Percentiles rank a stretch among this genome's conserved stretches.
These are phyloP conservation scores for Metopia argyrocephala DNA, from an alignment of 2,888 invertebrate species.

Conservation along the genomic window DNA sequence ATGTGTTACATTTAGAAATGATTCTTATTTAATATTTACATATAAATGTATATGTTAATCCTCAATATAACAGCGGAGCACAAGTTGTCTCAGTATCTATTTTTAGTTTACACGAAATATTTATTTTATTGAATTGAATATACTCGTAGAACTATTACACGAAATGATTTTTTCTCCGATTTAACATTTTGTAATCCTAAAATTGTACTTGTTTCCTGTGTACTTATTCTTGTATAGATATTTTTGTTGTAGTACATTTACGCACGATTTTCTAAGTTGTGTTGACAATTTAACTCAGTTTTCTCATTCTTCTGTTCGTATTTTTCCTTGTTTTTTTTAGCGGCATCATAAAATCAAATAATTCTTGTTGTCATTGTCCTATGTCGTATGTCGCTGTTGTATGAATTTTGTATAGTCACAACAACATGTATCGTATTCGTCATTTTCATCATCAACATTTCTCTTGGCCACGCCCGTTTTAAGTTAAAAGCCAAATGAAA, in stretches of 20 bases:
- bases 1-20: too few species aligned
- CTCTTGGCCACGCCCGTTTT: conserved; percentile 73
- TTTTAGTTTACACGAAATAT: too few species aligned
- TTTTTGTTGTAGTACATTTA: conserved; percentile 2
- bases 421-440: conserved; percentile 35
- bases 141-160: not conserved
- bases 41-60: too few species aligned
- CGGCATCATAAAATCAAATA: conserved; percentile 35
- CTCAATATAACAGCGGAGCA: too few species aligned
- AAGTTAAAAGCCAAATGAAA: conserved; percentile 72
- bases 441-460: conserved; percentile 57
- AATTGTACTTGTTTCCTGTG: not conserved
- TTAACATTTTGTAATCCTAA: not conserved
- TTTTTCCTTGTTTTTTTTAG: not conserved
- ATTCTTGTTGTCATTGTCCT: conserved; percentile 23
- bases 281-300: conserved; percentile 17
- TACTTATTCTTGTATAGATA: not conserved
- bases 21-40: too few species aligned
- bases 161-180: not conserved
- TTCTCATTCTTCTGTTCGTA: not conserved
- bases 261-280: not conserved
- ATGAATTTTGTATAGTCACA: conserved; percentile 48
- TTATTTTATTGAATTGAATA: too few species aligned
- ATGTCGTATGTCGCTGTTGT: conserved; percentile 20
- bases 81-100: too few species aligned